Evolutionary conservation across 2,888 invertebrate genomes (phyloP), one percentile per base, ranked within the genome.

Genomic region (Nephrocerus scutellatus): DNA sequence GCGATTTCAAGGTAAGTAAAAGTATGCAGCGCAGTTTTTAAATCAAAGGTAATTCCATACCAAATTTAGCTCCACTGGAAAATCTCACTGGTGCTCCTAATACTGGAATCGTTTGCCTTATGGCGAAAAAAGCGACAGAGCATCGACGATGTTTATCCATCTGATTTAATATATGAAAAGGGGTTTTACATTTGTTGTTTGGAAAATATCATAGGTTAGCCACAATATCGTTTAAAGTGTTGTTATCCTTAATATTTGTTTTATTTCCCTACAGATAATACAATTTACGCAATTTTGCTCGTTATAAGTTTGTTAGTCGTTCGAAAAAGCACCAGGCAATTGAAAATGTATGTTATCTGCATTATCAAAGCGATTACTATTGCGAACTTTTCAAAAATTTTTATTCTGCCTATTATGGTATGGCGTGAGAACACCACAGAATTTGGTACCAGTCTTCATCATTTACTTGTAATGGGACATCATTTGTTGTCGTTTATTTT

Each of bases 1-100:
- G 81, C 6, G 71, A 79, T 31, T 84, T 87, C 59, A 79, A 83
- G 72, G 87, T 86, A 62, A 57, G 56, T 54, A n/a, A 79, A n/a
- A n/a, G n/a, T n/a, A n/a, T n/a, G n/a, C 68, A 76, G 25, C 80
- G 84, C 55, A 76, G n/a, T n/a, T n/a, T n/a, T n/a, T n/a, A n/a
- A n/a, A n/a, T n/a, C n/a, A n/a, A n/a, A n/a, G n/a, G n/a, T n/a
- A n/a, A n/a, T n/a, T n/a, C n/a, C n/a, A n/a, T n/a, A n/a, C n/a
- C n/a, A n/a, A n/a, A n/a, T n/a, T n/a, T 63, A 82, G 82, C 70
- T 78, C 4, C 80, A 77, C 57, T 85, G 84, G 88, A 89, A 89
- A 63, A 67, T 92, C 29, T 76, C 82, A 7, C 72, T 90, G 9
- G 76, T 91, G 16, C 70, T 90, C 30, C 70, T 85, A 44, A 70